Percentiles rank a stretch among this genome's conserved stretches.
Evolutionary conservation across 2,797 vertebrate species (phyloP).

Genomic region (Adrianichthys oophorus): DNA sequence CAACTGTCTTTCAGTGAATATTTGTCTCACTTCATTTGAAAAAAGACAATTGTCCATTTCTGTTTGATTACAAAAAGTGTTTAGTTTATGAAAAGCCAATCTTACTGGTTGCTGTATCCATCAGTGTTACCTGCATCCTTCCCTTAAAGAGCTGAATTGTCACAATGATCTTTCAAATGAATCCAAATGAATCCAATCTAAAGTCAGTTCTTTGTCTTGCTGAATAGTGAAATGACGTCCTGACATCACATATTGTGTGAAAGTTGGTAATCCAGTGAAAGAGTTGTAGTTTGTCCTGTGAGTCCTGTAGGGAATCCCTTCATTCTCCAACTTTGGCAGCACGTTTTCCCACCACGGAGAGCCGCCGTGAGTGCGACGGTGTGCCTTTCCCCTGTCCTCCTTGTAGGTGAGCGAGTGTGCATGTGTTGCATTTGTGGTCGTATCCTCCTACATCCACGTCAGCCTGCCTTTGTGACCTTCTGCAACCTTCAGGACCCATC

Average conservation of each 20-base stretch:
- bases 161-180: slow-evolving; percentile 20
- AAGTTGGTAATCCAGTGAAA: slow-evolving; percentile 53
- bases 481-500: slow-evolving; percentile 60
- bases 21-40: slow-evolving; percentile 18
- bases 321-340: slow-evolving; percentile 76
- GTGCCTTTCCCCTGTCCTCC: slow-evolving; percentile 55
- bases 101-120: slow-evolving; percentile 19
- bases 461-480: slow-evolving; percentile 70
- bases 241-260: slow-evolving; percentile 50
- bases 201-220: slow-evolving; percentile 29
- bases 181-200: slow-evolving; percentile 22
- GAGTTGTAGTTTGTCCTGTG: slow-evolving; percentile 50
- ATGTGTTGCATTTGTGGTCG: slow-evolving; percentile 37
- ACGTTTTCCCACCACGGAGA: slow-evolving; percentile 64
- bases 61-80: slow-evolving; percentile 8
- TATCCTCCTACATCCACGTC: slow-evolving; percentile 69
- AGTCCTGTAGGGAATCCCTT: slow-evolving; percentile 58
- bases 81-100: slow-evolving; percentile 4
- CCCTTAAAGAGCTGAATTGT: slow-evolving; percentile 23
- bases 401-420: slow-evolving; percentile 49
- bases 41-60: slow-evolving; percentile 13
- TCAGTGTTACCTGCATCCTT: slow-evolving; percentile 34
- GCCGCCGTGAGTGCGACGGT: slow-evolving; percentile 27
- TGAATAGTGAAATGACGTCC: slow-evolving; percentile 40
- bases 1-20: slow-evolving; percentile 44